These are phyloP conservation scores for Cotesia chilonis DNA, from an alignment of 1,140 invertebrate genomes.

Conservation along the genomic window DNA sequence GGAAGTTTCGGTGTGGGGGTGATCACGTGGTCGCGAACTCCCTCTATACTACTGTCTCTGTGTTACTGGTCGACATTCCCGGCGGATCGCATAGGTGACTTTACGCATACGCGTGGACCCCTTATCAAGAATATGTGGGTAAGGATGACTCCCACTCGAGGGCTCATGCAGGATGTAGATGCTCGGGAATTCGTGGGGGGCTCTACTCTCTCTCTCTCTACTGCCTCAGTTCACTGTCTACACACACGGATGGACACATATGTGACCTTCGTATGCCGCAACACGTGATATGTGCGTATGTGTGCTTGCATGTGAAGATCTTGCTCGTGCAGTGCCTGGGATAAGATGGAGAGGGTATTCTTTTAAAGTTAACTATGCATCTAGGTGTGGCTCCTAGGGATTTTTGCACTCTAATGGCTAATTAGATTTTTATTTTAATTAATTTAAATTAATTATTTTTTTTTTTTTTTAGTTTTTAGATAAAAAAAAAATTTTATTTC, in stretches of 20 bases:
- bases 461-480: too few relatives aligned
- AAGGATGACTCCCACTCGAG: neutral
- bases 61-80: neutral
- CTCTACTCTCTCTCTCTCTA: neutral
- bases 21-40: neutral
- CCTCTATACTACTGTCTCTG: neutral
- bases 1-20: constrained; percentile 13
- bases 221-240: neutral
- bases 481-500: too few relatives aligned
- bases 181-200: constrained; percentile 16
- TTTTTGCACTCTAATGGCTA: neutral
- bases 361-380: neutral
- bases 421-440: neutral
- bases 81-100: constrained; percentile 23
- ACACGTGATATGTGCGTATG: constrained; percentile 11
- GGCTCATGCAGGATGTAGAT: constrained; percentile 35
- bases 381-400: constrained; percentile 2
- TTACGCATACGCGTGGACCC: constrained; percentile 2
- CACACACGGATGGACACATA: neutral
- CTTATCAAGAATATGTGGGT: too few relatives aligned
- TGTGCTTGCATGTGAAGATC: neutral
- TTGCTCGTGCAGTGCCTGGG: neutral
- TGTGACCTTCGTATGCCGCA: neutral
- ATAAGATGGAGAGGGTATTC: constrained; percentile 2
- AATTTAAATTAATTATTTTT: neutral